phyloP scores from a whole-genome alignment of 2,888 invertebrate species.

The Eristalis arbustorum region DNA sequence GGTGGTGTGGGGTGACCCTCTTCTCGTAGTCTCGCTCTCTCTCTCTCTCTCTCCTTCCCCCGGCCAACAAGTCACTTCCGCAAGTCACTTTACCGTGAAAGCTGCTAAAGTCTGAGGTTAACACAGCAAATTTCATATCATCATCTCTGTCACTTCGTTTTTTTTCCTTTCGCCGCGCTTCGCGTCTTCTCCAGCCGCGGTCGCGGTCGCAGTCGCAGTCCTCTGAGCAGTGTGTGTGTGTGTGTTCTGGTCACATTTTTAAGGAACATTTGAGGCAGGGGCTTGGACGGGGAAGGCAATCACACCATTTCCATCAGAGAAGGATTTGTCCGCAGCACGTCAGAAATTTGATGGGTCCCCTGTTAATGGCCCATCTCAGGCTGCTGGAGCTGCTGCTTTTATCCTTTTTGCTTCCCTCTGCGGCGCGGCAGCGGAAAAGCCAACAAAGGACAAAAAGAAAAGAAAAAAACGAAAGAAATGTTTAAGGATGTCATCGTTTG shows the following conservation, averaged over 20 bases:
- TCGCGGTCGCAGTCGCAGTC: neutral
- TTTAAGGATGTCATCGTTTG: slow-evolving; percentile 59
- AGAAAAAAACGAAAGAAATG: slow-evolving; percentile 13
- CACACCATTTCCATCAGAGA: slow-evolving; percentile 65
- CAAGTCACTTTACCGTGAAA: slow-evolving; percentile 68
- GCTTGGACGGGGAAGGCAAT: slow-evolving; percentile 43
- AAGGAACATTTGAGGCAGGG: slow-evolving; percentile 16
- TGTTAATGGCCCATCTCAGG: slow-evolving; percentile 67
- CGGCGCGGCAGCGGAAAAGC: neutral
- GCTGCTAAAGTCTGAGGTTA: slow-evolving; percentile 66
- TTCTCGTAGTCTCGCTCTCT: slow-evolving; percentile 16
- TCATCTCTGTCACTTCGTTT: slow-evolving; percentile 62
- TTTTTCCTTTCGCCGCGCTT: neutral
- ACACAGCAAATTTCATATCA: slow-evolving; percentile 65
- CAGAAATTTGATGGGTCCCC: slow-evolving; percentile 69
- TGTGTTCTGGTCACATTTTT: slow-evolving; percentile 13
- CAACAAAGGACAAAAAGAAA: too few species aligned
- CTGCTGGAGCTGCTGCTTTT: neutral
- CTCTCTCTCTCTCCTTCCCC: neutral
- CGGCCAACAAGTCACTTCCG: slow-evolving; percentile 57
- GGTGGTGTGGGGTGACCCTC: neutral
- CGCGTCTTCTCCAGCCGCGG: neutral
- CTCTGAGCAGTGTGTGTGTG: neutral
- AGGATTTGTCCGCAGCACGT: slow-evolving; percentile 69
- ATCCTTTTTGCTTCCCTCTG: slow-evolving; percentile 19